phyloP scores from a whole-genome alignment of 2,888 invertebrate species.

The Thalpophila matura region DNA sequence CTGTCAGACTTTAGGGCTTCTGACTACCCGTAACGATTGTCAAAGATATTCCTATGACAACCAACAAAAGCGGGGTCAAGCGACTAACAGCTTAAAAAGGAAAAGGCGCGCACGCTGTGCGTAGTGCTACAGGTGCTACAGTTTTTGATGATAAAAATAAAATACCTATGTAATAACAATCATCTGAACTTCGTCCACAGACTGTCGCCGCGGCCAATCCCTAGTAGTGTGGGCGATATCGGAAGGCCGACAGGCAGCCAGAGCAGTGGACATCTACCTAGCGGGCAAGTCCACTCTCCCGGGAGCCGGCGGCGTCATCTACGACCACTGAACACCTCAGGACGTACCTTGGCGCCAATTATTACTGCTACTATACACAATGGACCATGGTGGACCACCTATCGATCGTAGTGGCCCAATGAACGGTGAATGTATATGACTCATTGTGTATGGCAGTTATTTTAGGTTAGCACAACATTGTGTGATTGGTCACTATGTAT shows the following conservation, averaged over 20 bases:
- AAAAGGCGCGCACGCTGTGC: too few species aligned
- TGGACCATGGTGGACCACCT: not conserved
- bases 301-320: slow-evolving; percentile 97
- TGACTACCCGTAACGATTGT: too few species aligned
- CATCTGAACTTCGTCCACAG: slow-evolving; percentile 83
- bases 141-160: too few species aligned
- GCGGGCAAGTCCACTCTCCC: slow-evolving; percentile 95
- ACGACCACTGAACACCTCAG: slow-evolving; percentile 71
- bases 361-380: slow-evolving; percentile 47
- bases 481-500: slow-evolving; percentile 44
- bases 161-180: too few species aligned
- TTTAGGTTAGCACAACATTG: slow-evolving; percentile 52
- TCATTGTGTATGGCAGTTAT: slow-evolving; percentile 39
- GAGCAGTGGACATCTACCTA: slow-evolving; percentile 97
- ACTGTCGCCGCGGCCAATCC: slow-evolving; percentile 99
- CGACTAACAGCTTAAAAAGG: too few species aligned
- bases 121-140: too few species aligned
- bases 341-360: slow-evolving; percentile 9
- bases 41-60: too few species aligned
- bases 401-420: not conserved
- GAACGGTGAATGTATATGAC: too few species aligned
- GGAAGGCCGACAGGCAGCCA: slow-evolving; percentile 99
- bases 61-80: too few species aligned
- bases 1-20: too few species aligned
- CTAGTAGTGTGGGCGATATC: slow-evolving; percentile 99